These are phyloP conservation scores for Corvus hawaiiensis DNA, from an alignment of 2,113 vertebrate genomes.

Conservation along the genomic window DNA sequence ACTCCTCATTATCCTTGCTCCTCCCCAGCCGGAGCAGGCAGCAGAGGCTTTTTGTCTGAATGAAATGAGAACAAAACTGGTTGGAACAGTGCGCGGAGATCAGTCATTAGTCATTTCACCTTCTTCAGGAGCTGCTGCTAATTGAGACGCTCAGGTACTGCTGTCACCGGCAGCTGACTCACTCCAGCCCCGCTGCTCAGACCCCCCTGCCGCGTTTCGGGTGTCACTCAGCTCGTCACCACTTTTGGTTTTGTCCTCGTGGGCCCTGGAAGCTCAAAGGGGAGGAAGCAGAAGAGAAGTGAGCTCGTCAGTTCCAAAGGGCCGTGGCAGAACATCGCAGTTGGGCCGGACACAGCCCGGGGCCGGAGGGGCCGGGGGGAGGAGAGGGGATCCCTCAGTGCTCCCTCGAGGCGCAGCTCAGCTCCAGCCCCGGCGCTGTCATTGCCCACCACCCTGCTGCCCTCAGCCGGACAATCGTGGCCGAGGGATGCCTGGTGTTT, in stretches of 20 bases:
- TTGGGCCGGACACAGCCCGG: not conserved
- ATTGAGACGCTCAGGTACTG: not conserved
- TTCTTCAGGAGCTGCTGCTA: not conserved
- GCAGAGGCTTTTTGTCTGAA: slow-evolving; percentile 1
- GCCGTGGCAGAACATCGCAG: not conserved
- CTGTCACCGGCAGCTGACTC: slow-evolving; percentile 1
- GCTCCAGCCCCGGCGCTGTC: not conserved
- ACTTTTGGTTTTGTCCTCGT: fast-evolving
- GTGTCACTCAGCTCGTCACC: not conserved
- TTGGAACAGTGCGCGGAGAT: not conserved
- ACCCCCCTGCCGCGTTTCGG: not conserved
- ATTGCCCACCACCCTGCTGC: fast-evolving
- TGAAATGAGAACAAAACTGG: not conserved
- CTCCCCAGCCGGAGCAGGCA: not conserved
- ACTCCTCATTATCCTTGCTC: fast-evolving
- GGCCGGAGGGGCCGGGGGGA: fast-evolving
- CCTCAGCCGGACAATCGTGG: fast-evolving
- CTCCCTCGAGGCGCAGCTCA: fast-evolving
- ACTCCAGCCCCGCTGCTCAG: not conserved
- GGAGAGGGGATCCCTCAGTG: not conserved
- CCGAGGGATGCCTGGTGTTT: not conserved
- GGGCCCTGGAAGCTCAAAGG: not conserved
- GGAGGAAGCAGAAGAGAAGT: not conserved
- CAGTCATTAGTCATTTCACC: slow-evolving; percentile 13
- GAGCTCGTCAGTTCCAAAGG: not conserved